Conservation (phyloP, 1,140 invertebrate genomes). For the Bombus pascuorum region DNA sequence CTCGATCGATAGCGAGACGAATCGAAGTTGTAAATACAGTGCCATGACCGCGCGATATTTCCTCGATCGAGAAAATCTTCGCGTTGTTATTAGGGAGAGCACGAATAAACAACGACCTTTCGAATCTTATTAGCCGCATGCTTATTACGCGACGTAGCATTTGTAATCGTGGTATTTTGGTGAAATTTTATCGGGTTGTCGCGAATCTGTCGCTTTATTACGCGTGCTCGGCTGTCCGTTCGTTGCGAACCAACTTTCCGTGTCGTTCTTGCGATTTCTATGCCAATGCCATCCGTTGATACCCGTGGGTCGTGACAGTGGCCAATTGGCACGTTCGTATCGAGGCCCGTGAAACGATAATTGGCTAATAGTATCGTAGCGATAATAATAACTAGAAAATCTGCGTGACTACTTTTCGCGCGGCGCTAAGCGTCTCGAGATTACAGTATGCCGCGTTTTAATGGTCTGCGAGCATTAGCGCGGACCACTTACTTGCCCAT, state of each 20-base stretch:
- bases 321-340: background rate
- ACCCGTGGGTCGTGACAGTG: background rate
- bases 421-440: slow-evolving; percentile 40
- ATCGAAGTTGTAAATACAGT: background rate
- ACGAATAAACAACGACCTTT: background rate
- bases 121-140: background rate
- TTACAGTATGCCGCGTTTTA: slow-evolving; percentile 56
- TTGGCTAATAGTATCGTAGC: slow-evolving; percentile 56
- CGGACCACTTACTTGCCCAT: slow-evolving; percentile 55
- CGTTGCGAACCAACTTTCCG: background rate
- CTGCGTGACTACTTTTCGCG: slow-evolving; percentile 29
- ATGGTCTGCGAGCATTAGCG: slow-evolving; percentile 61
- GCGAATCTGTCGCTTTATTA: background rate
- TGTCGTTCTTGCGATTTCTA: background rate
- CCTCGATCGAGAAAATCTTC: slow-evolving; percentile 11
- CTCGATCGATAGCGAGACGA: background rate
- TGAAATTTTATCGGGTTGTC: background rate
- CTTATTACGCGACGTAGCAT: background rate
- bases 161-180: background rate
- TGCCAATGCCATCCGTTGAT: background rate
- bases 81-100: background rate
- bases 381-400: slow-evolving; percentile 60
- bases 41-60: slow-evolving; percentile 28
- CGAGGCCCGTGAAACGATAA: slow-evolving; percentile 25
- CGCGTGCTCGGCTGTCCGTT: background rate